Evolutionary conservation across 2,888 invertebrate genomes (phyloP).

Genomic region (Plagodis dolabraria): DNA sequence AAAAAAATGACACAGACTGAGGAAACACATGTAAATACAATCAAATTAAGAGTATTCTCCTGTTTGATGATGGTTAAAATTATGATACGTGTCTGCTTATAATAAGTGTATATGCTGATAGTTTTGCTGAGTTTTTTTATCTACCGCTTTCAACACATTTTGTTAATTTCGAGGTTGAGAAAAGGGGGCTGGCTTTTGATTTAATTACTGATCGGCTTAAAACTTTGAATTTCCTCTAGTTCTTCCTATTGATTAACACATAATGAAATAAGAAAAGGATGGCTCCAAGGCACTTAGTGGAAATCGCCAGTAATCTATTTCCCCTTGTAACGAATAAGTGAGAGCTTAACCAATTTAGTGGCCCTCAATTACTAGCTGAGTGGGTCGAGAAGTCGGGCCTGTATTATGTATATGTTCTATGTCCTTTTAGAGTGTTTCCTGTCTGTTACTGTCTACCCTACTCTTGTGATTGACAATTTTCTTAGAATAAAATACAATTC

Average conservation of each 20-base stretch:
- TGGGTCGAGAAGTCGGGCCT: constrained; percentile 36
- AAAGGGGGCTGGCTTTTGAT: too few relatives aligned
- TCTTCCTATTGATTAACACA: constrained; percentile 28
- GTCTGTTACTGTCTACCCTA: constrained; percentile 9
- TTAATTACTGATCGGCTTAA: too few relatives aligned
- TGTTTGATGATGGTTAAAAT: too few relatives aligned
- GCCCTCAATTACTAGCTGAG: constrained; percentile 57
- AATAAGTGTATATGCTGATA: too few relatives aligned
- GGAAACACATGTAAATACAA: too few relatives aligned
- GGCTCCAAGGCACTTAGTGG: constrained; percentile 56
- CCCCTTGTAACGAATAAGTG: constrained; percentile 58
- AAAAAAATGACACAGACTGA: too few relatives aligned
- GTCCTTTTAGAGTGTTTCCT: constrained; percentile 30
- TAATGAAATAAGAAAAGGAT: constrained; percentile 56
- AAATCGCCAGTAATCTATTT: constrained; percentile 67
- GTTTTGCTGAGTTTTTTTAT: too few relatives aligned
- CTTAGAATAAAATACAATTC: background rate
- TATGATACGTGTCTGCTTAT: too few relatives aligned
- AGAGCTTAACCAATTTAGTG: constrained; percentile 66
- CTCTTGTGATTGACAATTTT: constrained; percentile 29
- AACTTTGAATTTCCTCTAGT: background rate
- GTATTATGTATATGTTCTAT: constrained; percentile 14
- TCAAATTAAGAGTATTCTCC: too few relatives aligned
- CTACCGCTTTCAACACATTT: too few relatives aligned
- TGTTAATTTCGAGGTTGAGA: too few relatives aligned